Evolutionary conservation across 2,888 invertebrate genomes (phyloP).

Genomic region (Adelognathus sp.): DNA sequence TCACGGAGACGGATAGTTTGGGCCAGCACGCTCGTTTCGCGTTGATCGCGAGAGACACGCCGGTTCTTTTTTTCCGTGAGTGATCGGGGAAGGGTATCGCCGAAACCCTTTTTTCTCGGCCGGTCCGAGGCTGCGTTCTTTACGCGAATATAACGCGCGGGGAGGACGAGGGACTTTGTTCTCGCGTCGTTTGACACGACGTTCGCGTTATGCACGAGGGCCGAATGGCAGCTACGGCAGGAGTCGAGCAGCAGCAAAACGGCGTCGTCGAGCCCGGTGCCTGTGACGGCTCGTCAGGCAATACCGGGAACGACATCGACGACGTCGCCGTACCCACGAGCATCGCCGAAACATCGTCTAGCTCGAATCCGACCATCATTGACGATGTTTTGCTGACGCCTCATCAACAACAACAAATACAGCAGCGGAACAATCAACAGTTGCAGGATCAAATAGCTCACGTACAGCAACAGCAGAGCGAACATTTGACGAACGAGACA

Average conservation of each 20-base stretch:
- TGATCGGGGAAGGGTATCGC: too few relatives aligned
- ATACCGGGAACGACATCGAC: conserved; percentile 24
- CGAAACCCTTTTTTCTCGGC: too few relatives aligned
- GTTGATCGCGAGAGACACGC: too few relatives aligned
- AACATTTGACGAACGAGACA: conserved; percentile 65
- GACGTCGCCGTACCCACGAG: conserved; percentile 48
- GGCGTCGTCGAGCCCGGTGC: conserved; percentile 55
- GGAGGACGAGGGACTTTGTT: not conserved
- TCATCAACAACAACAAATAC: conserved; percentile 40
- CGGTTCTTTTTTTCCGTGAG: too few relatives aligned
- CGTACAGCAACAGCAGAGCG: conserved; percentile 60
- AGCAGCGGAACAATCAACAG: conserved; percentile 44
- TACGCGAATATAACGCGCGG: too few relatives aligned
- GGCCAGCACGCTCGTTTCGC: too few relatives aligned
- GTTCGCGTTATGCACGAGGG: conserved; percentile 73
- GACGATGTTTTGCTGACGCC: conserved; percentile 4
- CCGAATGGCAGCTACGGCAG: conserved; percentile 75
- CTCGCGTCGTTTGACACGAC: not conserved
- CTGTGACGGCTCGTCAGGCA: conserved; percentile 49
- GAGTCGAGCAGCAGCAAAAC: conserved; percentile 57
- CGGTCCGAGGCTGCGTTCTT: too few relatives aligned
- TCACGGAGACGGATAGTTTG: too few relatives aligned
- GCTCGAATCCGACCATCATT: not conserved
- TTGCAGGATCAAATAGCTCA: conserved; percentile 49
- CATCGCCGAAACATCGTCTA: conserved; percentile 50